Evolutionary conservation across 2,888 invertebrate genomes (phyloP), one percentile per base, ranked within the genome.

Genomic region (Tyria jacobaeae): DNA sequence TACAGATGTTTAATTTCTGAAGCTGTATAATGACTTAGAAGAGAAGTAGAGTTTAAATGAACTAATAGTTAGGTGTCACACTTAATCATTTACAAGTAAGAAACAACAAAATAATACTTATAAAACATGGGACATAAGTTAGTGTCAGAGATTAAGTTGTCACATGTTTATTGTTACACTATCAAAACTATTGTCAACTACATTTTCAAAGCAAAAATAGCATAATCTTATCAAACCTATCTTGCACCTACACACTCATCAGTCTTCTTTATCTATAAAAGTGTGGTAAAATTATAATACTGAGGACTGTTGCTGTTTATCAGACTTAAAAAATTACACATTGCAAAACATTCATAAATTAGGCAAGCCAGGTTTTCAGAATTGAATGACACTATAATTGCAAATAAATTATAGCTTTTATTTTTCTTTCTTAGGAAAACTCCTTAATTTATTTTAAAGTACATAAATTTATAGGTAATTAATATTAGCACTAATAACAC

Each of bases 231-330:
- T 83, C 81, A 77, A 66, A 75, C 74, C 83, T 89, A 89, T 89
- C 89, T 83, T 68, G 74, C 68, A 75, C 68, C 80, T 80, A 66
- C 65, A 76, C 76, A 83, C 75, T 81, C 84, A 90, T 89, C 89
- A 89, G 75, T 88, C 87, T 87, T 78, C 60, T 79, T 87, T 91
- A 91, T 90, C 90, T 83, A 68, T 70, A 85, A 79, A 72, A 74
- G 68, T 59, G 67, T 80, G 87, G 85, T 85, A 86, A 83, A 80
- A 70, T 61, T 37, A 35, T 56, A 49, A 57, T 73, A 71, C 70
- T 65, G 49, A 51, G 68, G 69, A 54, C 53, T 60, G 68, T 76
- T 58, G 55, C 51, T 70, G 59, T 54, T 44, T 64, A 64, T 51
- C 64, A 52, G 62, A 39, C 41, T 51, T 39, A 12, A 68, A 67